Base-by-base conservation (phyloP, 2,797 vertebrate species). In the Merluccius polli region DNA sequence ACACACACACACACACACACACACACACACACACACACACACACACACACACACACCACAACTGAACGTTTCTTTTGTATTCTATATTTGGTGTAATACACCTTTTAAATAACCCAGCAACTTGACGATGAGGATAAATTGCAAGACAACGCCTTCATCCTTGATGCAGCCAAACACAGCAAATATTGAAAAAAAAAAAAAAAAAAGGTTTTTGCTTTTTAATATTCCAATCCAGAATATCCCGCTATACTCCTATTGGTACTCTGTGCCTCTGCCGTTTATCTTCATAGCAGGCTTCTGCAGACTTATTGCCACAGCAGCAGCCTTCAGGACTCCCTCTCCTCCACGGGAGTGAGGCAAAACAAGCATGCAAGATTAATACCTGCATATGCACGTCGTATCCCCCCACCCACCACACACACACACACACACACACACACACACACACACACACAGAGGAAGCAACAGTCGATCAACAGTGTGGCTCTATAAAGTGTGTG, bases 301-400 rank as follows among this genome's bases (percentile, higher is more conserved):
- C 67, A 29, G 32, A 32, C 15, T 15, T 32, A 33, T 71, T 71
- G 13, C 70, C 32, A 71, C 21, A 71, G 12, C 13, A 70, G 21
- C 68, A 32, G 32, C 7, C 21, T 71, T 31, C 67, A 69, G 67
- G 12, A 35, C 18, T 71, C 21, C 31, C 70, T 70, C 30, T 71
- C 15, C 32, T 71, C 21, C 21, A 21, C 32, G 4, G 41, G 27
- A 59, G 12, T 35, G 4, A 44, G 5, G 70, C 18, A 71, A 71
- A 71, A 71, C 69, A 71, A 71, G 69, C 69, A 71, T 71, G 69
- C 30, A 72, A 24, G 33, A 24, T 72, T 72, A 41, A 72, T 72
- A 38, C 35, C 71, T 63, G 52, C 48, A 7, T 52, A 41, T 27
- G 36, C n/a, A 29, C 36, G 2, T 9, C 18, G 10, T 29, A 73